A percentile compares a stretch with the other conserved stretches of the same genome.
These are phyloP conservation scores for Acleris literana DNA, from an alignment of 2,888 invertebrate species.

Conservation along the genomic window DNA sequence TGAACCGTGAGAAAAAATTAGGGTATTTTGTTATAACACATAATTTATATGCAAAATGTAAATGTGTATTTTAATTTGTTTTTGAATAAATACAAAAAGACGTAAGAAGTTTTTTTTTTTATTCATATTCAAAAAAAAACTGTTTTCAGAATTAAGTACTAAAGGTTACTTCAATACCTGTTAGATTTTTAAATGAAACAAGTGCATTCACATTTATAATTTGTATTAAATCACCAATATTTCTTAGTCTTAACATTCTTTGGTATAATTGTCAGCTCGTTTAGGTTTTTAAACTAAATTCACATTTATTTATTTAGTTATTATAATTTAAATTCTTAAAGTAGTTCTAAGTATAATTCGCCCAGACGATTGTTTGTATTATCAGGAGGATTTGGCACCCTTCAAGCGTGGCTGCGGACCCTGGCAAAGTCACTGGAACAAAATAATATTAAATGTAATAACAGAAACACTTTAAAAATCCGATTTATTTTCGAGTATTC, in stretches of 20 bases:
- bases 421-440: slow-evolving; percentile 78
- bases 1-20: too few species aligned
- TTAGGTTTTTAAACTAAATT: slow-evolving; percentile 71
- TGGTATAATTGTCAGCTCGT: slow-evolving; percentile 79
- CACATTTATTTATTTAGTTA: slow-evolving; percentile 62
- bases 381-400: slow-evolving; percentile 71
- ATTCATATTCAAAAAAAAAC: too few species aligned
- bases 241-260: slow-evolving; percentile 80
- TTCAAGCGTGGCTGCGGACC: slow-evolving; percentile 64
- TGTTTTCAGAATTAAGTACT: too few species aligned
- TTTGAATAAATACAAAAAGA: too few species aligned
- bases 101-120: too few species aligned
- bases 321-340: slow-evolving; percentile 48
- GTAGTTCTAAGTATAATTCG: slow-evolving; percentile 65
- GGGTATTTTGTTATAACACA: too few species aligned
- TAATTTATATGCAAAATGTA: too few species aligned
- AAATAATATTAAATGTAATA: slow-evolving; percentile 38
- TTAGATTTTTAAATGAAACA: slow-evolving; percentile 54
- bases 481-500: too few species aligned
- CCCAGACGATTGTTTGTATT: slow-evolving; percentile 66
- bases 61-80: too few species aligned
- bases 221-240: slow-evolving; percentile 84
- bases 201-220: slow-evolving; percentile 72
- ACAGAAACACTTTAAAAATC: too few species aligned
- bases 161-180: too few species aligned